Percentiles rank a stretch among this genome's conserved stretches.
These are phyloP conservation scores for Amiota mariae DNA, from an alignment of 2,888 invertebrate genomes.

Conservation along the genomic window DNA sequence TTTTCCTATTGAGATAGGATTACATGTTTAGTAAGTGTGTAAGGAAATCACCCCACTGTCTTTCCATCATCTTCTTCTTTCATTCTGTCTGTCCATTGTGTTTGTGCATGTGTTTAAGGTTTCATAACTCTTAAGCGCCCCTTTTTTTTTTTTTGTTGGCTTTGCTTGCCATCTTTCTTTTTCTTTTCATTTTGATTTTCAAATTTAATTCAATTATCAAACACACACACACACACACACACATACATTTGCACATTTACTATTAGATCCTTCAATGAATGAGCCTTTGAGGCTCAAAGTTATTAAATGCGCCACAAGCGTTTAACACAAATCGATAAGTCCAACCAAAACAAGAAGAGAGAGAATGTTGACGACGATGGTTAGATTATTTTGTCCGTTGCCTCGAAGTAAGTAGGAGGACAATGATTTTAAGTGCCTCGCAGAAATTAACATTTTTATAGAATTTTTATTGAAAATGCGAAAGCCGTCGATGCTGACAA, in stretches of 20 bases:
- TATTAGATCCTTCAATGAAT: conserved; percentile 20
- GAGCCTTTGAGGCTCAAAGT: conserved; percentile 9
- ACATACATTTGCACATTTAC: too few species aligned
- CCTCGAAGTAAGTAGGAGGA: too few species aligned
- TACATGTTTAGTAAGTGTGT: conserved; percentile 29
- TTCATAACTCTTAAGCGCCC: too few species aligned
- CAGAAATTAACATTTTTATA: conserved; percentile 17
- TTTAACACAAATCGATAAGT: conserved; percentile 9
- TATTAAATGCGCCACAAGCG: background rate
- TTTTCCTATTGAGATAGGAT: conserved; percentile 44
- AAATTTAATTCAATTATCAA: conserved; percentile 52
- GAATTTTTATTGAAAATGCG: conserved; percentile 22
- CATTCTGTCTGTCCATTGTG: too few species aligned
- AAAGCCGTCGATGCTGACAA: background rate
- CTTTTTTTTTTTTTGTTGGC: too few species aligned
- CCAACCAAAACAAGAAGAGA: background rate
- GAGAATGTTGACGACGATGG: too few species aligned
- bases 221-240: background rate
- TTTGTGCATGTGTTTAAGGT: too few species aligned
- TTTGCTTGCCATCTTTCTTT: too few species aligned
- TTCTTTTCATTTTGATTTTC: conserved; percentile 28
- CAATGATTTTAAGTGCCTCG: conserved; percentile 3
- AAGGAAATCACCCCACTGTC: too few species aligned
- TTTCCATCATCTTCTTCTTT: too few species aligned
- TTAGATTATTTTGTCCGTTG: too few species aligned